These are phyloP conservation scores for Therioaphis trifolii DNA, from an alignment of 2,888 invertebrate species.

Conservation along the genomic window DNA sequence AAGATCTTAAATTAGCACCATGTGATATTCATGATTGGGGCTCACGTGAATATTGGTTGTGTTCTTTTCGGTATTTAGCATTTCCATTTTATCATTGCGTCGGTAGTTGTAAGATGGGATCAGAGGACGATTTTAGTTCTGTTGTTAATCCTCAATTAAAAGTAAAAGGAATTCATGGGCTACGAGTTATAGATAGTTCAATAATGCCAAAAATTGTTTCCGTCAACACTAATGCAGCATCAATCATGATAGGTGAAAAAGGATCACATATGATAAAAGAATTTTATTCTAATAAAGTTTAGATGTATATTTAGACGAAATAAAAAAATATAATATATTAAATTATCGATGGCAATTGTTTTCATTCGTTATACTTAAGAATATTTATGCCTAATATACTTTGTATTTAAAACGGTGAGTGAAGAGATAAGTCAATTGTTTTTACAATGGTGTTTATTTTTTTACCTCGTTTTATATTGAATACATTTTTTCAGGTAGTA, in stretches of 20 bases:
- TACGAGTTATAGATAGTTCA: conserved; percentile 53
- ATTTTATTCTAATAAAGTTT: neutral
- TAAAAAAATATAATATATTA: too few relatives aligned
- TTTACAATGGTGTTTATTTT: too few relatives aligned
- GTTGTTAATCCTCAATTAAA: conserved; percentile 51
- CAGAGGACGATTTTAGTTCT: conserved; percentile 1
- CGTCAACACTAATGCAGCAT: conserved; percentile 46
- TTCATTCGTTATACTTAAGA: too few relatives aligned
- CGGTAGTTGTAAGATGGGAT: conserved; percentile 62
- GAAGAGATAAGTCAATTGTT: too few relatives aligned
- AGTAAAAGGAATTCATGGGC: conserved; percentile 41
- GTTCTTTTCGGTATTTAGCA: conserved; percentile 34
- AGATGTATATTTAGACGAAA: too few relatives aligned
- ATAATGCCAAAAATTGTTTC: conserved; percentile 55
- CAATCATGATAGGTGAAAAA: conserved; percentile 62
- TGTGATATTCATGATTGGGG: neutral
- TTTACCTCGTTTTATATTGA: too few relatives aligned
- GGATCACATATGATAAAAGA: conserved; percentile 54
- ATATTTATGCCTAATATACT: too few relatives aligned
- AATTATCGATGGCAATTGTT: too few relatives aligned
- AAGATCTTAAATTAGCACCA: neutral
- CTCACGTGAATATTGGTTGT: conserved; percentile 50
- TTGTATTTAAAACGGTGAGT: too few relatives aligned
- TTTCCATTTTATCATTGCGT: conserved; percentile 43
- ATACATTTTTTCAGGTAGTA: too few relatives aligned